Evolutionary conservation across 2,888 invertebrate genomes (phyloP), one percentile per base, ranked within the genome.

Genomic region (Allophyes oxyacanthae): DNA sequence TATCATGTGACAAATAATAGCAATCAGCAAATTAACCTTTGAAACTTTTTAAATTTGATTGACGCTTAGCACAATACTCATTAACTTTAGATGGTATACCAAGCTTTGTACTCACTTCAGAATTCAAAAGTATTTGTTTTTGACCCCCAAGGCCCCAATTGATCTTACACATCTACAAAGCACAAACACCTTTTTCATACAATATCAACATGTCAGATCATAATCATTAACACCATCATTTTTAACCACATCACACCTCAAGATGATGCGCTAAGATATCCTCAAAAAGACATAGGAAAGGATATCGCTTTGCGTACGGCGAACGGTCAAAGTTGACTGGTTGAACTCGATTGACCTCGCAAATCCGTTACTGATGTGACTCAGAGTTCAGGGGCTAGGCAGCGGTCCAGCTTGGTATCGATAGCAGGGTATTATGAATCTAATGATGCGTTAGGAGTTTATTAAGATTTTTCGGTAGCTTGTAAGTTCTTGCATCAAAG

Each of bases 271-370:
- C 62, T 45, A 55, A 58, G 71, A 70, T 64, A 69, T 69, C 61
- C 51, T 61, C 57, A 54, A 57, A 60, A 55, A 66, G 53, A 49
- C 44, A 32, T 46, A 53, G 59, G 49, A 43, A 53, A 57, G 60
- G 61, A 75, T 57, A 57, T 55, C 55, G 54, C 67, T 67, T 80
- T 73, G 41, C 70, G 78, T 77, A 58, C 73, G 51, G 75, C 73
- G 75, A 75, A 71, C 83, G 89, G 91, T 90, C 90, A 88, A 87
- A 91, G 91, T 91, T 89, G 87, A 90, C 81, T 79, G 79, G 42
- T 79, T 91, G 92, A 91, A 86, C 92, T 83, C 83, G n/a, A 52
- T 61, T 91, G 89, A 92, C 88, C 92, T 86, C 87, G 81, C 82
- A 75, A 81, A 80, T 83, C 77, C 68, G 75, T 70, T 53, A 71